Evolutionary conservation across 2,888 invertebrate genomes (phyloP), one percentile per base, ranked within the genome.

Genomic region (Hypena proboscidalis): DNA sequence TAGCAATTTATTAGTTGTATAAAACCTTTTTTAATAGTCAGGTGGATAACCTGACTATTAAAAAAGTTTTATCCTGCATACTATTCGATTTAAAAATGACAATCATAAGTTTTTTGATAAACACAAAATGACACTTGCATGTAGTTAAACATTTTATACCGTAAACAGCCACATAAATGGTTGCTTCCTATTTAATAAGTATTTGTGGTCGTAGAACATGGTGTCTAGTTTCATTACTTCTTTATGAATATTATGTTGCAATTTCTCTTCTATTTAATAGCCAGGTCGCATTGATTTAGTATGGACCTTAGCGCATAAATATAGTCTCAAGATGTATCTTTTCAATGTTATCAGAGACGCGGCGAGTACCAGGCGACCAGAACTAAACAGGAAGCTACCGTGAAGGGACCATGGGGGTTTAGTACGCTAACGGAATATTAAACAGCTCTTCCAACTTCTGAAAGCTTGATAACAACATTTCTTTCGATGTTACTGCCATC

Each of bases 361-460:
- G 14, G 25, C 22, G 45, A 55, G 54, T 65, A 68, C 64, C 59
- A 67, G 60, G 66, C 65, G 50, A 53, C 58, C 62, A 70, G 59
- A 54, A 55, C 29, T 43, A 49, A 63, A 52, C 58, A 70, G 71
- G 74, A 74, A 76, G 74, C 69, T 47, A 65, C 53, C 58, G 61
- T 56, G 67, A 57, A 70, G 73, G 72, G 68, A 68, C 68, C 55
- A 57, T 57, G 60, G 65, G 61, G 63, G 63, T 68, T 53, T 54
- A 58, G 48, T 48, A 74, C 80, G 75, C 59, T 60, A 56, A 54
- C 63, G 60, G 86, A 84, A 85, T 87, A 77, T 75, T 80, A 83
- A 85, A 73, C 73, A 77, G 70, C 67, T 74, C 74, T 67, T 53
- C 56, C 67, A 65, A 70, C 59, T 64, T 66, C 69, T 62, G 54